These are phyloP conservation scores for Tryphoninae sp. DNA, from an alignment of 2,888 invertebrate genomes.

Conservation along the genomic window DNA sequence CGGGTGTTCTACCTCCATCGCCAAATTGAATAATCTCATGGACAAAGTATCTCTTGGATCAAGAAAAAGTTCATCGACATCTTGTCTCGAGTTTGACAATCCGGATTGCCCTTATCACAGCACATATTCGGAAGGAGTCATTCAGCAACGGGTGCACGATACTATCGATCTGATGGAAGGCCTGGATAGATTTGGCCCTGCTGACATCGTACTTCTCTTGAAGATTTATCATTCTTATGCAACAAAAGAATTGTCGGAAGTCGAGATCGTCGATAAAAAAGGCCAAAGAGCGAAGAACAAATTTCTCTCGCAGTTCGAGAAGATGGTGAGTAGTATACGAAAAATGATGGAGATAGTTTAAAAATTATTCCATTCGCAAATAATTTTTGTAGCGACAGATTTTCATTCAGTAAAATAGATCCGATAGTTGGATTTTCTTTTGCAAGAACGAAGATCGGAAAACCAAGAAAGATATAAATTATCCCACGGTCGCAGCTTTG, in stretches of 20 bases:
- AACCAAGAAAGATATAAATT: slow-evolving; percentile 18
- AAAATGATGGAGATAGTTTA: background rate
- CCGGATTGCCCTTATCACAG: slow-evolving; percentile 72
- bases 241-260: slow-evolving; percentile 56
- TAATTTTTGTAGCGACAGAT: background rate
- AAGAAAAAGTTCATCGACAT: slow-evolving; percentile 50
- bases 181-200: slow-evolving; percentile 71
- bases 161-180: slow-evolving; percentile 72
- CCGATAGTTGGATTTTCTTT: slow-evolving; percentile 27
- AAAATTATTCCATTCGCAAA: background rate
- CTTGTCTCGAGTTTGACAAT: slow-evolving; percentile 17
- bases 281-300: slow-evolving; percentile 60
- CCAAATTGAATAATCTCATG: slow-evolving; percentile 71
- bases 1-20: slow-evolving; percentile 64
- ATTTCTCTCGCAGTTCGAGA: slow-evolving; percentile 71
- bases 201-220: slow-evolving; percentile 70
- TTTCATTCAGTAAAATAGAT: background rate
- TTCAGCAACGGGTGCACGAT: slow-evolving; percentile 65
- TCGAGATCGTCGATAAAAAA: slow-evolving; percentile 50
- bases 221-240: slow-evolving; percentile 73
- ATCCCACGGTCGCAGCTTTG: slow-evolving; percentile 52
- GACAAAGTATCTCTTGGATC: slow-evolving; percentile 67
- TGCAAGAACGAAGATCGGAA: slow-evolving; percentile 58
- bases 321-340: slow-evolving; percentile 53
- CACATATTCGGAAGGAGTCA: slow-evolving; percentile 58